These are phyloP conservation scores for cat (Felis catus) DNA, from an alignment of 2,113 vertebrate genomes.

Conservation along the genomic window F.catus_Fca126_mat1.0 CM031411.1:100172501-100173000, in stretches of 20 bases:
- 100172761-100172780: background rate
- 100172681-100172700: background rate
- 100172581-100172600: constrained; percentile 37
- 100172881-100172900: background rate
- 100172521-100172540: constrained; percentile 17
- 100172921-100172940: background rate
- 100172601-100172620: background rate
- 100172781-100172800: background rate
- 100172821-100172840: background rate
- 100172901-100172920: background rate
- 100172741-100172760: background rate
- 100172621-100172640: background rate
- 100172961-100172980: background rate
- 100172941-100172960: background rate
- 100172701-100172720: constrained; percentile 1
- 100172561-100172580: background rate
- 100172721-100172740: background rate
- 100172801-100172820: background rate
- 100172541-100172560: constrained; percentile 41
- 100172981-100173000: constrained; percentile 14
- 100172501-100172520: constrained; percentile 15
- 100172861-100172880: background rate
- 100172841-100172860: background rate
- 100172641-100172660: background rate
- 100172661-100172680: background rate